Base-by-base conservation (phyloP, 1,140 invertebrate species). In the Cydia fagiglandana region DNA sequence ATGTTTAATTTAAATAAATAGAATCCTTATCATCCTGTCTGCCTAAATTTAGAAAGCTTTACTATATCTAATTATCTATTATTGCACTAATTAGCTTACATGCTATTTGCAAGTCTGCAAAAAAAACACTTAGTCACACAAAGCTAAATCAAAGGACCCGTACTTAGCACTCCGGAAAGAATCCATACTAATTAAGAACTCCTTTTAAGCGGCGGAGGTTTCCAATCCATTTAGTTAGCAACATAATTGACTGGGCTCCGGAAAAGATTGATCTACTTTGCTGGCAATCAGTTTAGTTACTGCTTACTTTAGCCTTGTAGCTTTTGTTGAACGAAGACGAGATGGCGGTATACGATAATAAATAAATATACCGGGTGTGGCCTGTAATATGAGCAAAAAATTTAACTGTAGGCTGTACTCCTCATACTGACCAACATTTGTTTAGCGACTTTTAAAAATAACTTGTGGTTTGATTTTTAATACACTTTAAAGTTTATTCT, bases 201-300 rank as follows among this genome's bases (percentile, higher is more conserved):
- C 66, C 66, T 70, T 70, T 70, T 70, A 70, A 70, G 66, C 66
- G 30, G 66, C 34, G 30, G 66, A 70, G 66, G 66, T 70, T 38
- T 70, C 66, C 66, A 70, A 70, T 70, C 66, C 66, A 70, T 70
- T 70, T 70, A 70, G 66, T 70, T 70, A 41, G 66, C 34, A 38
- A 70, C 34, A 41, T 70, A 70, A 70, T 70, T 70, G 66, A 70
- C 66, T 38, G 66, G 45, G 66, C 12, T 70, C 34, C 66, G 30
- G 66, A 70, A 70, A 70, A 70, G 66, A 70, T 17, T 38, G 30
- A 38, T 34, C n/a, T 41, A n/a, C 34, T 70, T 41, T 70, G 10
- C 30, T 68, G 30, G n/a, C 28, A 38, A 68, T 34, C 10, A 38
- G 30, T 38, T 68, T 68, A 7, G 64, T 68, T 68, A 68, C 15